Base-by-base conservation (phyloP, 37 sponge, comb jelly and placozoan species). In the Ephydatia muelleri region DNA sequence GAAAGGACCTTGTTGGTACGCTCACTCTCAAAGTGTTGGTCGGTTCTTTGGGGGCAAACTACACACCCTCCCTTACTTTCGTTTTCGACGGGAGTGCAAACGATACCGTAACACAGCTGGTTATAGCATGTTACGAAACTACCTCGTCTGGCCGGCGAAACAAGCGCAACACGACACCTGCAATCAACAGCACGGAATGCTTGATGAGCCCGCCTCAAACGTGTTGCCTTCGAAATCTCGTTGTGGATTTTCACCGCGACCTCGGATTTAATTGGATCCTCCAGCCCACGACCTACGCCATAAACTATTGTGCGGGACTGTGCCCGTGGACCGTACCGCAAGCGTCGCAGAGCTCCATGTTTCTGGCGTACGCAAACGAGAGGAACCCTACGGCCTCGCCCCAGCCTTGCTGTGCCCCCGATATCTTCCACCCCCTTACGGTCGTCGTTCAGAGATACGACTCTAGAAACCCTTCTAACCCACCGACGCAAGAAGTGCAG, bases 331-430 rank as follows among this genome's bases (percentile, higher is more conserved):
- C 66, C 0, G 77, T 79, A 73, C 83, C 79, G 12, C 43, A 48
- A 23, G 38, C 40, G 11, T 40, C 39, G 4, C 48, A 70, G 32
- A 74, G 77, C 37, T 66, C 88, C 29, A 31, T 88, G 26, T 28
- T 9, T 27, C 69, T 68, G 28, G 8, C 78, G 75, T 38, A 57
- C 32, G 16, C 37, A 26, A 49, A 39, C 19, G 26, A 75, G 43
- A 23, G 25, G 16, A 92, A 92, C 77, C 93, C 93, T 5, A 82
- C 86, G 0, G 79, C 66, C 43, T 85, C 93, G 12, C 79, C 93
- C 16, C 82, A 85, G 48, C 93, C 93, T 28, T 92, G 93, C 81
- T 92, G 93, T 65, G 70, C 85, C 16, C 78, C 89, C 27, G 78
- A 89, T 49, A 75, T 65, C 0, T 83, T 73, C 65, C 32, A 0